Base-by-base conservation (phyloP, 2,113 vertebrate genomes). In the Lepisosteus oculatus region DNA sequence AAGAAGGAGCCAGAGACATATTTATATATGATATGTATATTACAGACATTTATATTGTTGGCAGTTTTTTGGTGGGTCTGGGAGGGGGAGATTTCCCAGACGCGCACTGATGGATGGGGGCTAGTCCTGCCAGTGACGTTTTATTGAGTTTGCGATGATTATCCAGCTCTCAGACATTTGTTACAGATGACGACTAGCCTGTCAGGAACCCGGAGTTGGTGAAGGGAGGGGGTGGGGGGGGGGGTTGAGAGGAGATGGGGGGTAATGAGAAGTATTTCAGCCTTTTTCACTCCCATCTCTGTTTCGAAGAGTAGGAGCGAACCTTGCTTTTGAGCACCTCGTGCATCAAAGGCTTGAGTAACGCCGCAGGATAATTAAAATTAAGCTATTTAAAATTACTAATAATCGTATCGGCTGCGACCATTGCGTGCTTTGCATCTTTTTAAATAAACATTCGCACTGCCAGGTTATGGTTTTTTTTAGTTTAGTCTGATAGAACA, bases 91-190 rank as follows among this genome's bases (percentile, higher is more conserved):
- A 90, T 94, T 95, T 96, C 95, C 94, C 96, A 96, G 95, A 95
- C 93, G 92, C 92, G 86, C 85, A 29, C 88, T 97, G 97, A 99
- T 99, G 91, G 96, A 99, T 99, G 95, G 92, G 86, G 79, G 82
- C 85, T 77, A 87, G 89, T 90, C 91, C 90, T 91, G 79, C 89
- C 89, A 87, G 87, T 94, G 96, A 98, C 96, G 95, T 94, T 97
- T 99, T 99, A 99, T 99, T 98, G 96, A 95, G 96, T 99, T 98
- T 95, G 92, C 93, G 93, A 94, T 98, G 96, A 98, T 99, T 98
- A 98, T 97, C 95, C 95, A 89, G 90, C 91, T 86, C 92, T 82
- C 87, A 91, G 92, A 95, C 94, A 95, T 94, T 94, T 92, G 93
- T 94, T 94, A 93, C 91, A 78, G 89, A 90, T 94, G 94, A 93